These are phyloP conservation scores for Yponomeuta sedellus DNA, from an alignment of 2,888 invertebrate species.

Conservation along the genomic window DNA sequence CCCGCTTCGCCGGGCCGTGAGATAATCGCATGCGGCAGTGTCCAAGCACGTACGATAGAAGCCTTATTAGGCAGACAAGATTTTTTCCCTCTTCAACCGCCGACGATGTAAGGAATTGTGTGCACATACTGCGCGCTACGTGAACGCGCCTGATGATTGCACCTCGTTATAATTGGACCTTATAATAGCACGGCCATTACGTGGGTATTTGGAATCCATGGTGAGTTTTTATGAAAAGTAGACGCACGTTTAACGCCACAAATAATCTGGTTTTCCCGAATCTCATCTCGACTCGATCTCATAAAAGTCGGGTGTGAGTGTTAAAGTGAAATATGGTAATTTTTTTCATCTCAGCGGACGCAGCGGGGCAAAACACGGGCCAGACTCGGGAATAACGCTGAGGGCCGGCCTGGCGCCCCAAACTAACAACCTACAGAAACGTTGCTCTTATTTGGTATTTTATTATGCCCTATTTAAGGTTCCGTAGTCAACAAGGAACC, in stretches of 20 bases:
- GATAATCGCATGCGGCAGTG: constrained; percentile 59
- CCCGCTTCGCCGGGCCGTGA: constrained; percentile 45
- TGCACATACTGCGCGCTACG: neutral
- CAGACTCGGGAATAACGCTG: constrained; percentile 23
- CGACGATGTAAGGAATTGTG: constrained; percentile 23
- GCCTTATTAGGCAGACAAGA: constrained; percentile 62
- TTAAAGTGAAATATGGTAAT: constrained; percentile 64
- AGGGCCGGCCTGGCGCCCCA: constrained; percentile 21
- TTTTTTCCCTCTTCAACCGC: constrained; percentile 40
- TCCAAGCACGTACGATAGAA: constrained; percentile 56
- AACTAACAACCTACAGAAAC: neutral
- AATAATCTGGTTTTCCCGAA: constrained; percentile 15
- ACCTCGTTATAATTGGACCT: too few relatives aligned
- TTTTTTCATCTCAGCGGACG: constrained; percentile 40
- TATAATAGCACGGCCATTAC: too few relatives aligned
- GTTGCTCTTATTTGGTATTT: too few relatives aligned
- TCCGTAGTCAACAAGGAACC: too few relatives aligned
- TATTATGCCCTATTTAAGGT: too few relatives aligned
- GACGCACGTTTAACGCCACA: constrained; percentile 18
- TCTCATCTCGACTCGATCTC: constrained; percentile 29
- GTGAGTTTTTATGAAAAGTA: neutral
- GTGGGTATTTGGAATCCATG: neutral
- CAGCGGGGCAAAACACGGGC: neutral
- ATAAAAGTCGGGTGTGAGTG: constrained; percentile 55
- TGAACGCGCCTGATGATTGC: too few relatives aligned